Conservation (phyloP, 2,888 invertebrate genomes). For the Cremastinae sp. region DNA sequence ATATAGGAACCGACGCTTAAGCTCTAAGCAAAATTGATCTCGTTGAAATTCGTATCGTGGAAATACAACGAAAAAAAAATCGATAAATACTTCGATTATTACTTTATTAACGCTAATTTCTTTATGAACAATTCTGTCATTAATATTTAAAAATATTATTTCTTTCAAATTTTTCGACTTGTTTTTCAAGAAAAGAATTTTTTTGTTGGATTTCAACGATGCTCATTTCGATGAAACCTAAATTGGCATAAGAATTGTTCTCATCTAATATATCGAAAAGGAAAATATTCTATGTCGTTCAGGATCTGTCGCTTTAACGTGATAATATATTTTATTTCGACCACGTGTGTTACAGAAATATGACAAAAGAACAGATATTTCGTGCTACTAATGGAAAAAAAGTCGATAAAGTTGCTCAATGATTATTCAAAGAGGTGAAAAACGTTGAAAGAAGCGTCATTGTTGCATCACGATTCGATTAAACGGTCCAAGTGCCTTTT, state of each 20-base stretch:
- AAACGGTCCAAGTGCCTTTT: slow-evolving; percentile 69
- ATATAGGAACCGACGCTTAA: slow-evolving; percentile 79
- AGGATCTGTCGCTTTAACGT: slow-evolving; percentile 62
- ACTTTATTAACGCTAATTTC: too few relatives aligned
- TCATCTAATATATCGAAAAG: slow-evolving; percentile 30
- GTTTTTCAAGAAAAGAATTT: too few relatives aligned
- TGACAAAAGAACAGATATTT: slow-evolving; percentile 67
- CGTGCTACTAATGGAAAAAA: slow-evolving; percentile 69
- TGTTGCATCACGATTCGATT: slow-evolving; percentile 57
- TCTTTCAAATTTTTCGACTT: too few relatives aligned
- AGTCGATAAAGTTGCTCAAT: slow-evolving; percentile 55
- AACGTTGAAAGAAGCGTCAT: slow-evolving; percentile 24
- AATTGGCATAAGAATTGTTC: slow-evolving; percentile 28
- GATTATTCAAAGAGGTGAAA: slow-evolving; percentile 46
- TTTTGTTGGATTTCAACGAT: slow-evolving; percentile 4
- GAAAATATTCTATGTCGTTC: slow-evolving; percentile 67
- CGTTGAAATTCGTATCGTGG: slow-evolving; percentile 9
- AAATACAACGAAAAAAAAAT: too few relatives aligned
- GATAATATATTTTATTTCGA: slow-evolving; percentile 55
- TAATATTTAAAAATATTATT: too few relatives aligned
- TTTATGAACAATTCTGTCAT: too few relatives aligned
- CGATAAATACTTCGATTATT: too few relatives aligned
- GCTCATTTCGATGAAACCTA: not conserved
- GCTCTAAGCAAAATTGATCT: slow-evolving; percentile 63
- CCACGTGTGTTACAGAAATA: slow-evolving; percentile 44